Base-by-base conservation (phyloP, 92 coral and sea anemone species). In the Epizoanthus illoricatus region DNA sequence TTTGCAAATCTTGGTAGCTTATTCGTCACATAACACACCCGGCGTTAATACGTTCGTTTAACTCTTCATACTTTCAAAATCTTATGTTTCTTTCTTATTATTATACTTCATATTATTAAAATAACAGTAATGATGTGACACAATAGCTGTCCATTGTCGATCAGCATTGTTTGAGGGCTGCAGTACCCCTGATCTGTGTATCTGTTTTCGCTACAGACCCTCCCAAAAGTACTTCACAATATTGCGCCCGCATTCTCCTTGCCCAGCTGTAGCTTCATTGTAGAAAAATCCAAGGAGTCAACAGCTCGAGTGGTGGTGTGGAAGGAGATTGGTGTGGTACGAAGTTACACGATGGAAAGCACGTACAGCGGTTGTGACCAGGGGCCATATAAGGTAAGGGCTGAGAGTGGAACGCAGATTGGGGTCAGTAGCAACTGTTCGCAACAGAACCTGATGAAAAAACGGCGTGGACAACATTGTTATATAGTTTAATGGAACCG, bases 261-360 rank as follows among this genome's bases (percentile, higher is more conserved):
- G 87, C 96, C 95, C 88, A 97, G 90, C 87, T 97, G 98, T 61
- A 97, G 98, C 75, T 97, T 90, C 81, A 85, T 91, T 39, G 98
- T 97, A 17, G 99, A 97, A 62, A 90, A 88, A 12, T 90, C 99
- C 15, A 97, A 97, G 81, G 99, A 97, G 67, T 90, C 98, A 0
- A 91, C 99, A 3, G 99, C 99, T 42, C 89, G 99, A 36, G 99
- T 97, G 18, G 99, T 97, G 12, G 99, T 97, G 49, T 96, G 99
- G 99, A 83, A 87, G 86, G 99, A 96, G 88, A 87, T 96, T 23
- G 99, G 99, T 2, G 99, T 97, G 18, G 73, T 79, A 16, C 75
- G 99, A 11, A 97, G 99, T 80, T 97, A 97, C 74, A 97, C 99
- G 4, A 97, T 97, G 99, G 99, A 97, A 72, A 97, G 94, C 71